These are phyloP conservation scores for Ophthalmolycus amberensis DNA, from an alignment of 2,113 vertebrate species.

Conservation along the genomic window DNA sequence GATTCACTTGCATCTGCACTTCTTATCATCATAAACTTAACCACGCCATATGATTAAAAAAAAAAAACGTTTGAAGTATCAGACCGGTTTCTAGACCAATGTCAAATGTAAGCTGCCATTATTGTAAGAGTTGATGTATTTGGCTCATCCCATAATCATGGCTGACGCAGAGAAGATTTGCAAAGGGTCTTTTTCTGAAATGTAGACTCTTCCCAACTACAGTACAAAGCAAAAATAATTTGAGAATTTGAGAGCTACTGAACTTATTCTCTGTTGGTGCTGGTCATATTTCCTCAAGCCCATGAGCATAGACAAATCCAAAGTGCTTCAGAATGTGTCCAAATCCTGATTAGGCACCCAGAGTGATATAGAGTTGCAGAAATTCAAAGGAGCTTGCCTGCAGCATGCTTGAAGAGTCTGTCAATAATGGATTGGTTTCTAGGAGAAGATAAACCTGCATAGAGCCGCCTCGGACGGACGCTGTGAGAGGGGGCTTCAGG, in stretches of 20 bases:
- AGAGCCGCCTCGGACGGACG: slow-evolving; percentile 6
- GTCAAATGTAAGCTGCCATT: slow-evolving; percentile 7
- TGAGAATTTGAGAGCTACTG: slow-evolving; percentile 37
- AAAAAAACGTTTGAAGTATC: slow-evolving; percentile 10
- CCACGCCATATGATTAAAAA: slow-evolving; percentile 17
- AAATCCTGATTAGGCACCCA: slow-evolving; percentile 52
- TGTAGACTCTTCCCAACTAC: not conserved
- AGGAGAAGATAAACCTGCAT: slow-evolving; percentile 47
- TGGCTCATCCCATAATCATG: not conserved
- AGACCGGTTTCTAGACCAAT: slow-evolving; percentile 11
- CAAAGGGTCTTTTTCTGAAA: not conserved
- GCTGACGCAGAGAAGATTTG: slow-evolving; percentile 25
- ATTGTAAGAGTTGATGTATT: slow-evolving; percentile 10
- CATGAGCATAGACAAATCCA: slow-evolving; percentile 23
- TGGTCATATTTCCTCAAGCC: slow-evolving; percentile 35
- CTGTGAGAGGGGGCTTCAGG: slow-evolving; percentile 34
- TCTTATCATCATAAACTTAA: slow-evolving; percentile 29
- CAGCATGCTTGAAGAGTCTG: slow-evolving; percentile 50
- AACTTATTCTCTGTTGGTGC: slow-evolving; percentile 45
- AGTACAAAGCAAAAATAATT: slow-evolving; percentile 14
- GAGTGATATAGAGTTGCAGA: slow-evolving; percentile 46
- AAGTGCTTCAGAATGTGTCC: slow-evolving; percentile 47
- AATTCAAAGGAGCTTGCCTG: slow-evolving; percentile 47
- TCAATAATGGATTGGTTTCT: slow-evolving; percentile 68
- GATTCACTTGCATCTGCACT: slow-evolving; percentile 54